A percentile compares a stretch with the other conserved stretches of the same genome.
These are phyloP conservation scores for Neolamprologus ventralis DNA, from an alignment of 2,113 vertebrate genomes.

Conservation along the genomic window DNA sequence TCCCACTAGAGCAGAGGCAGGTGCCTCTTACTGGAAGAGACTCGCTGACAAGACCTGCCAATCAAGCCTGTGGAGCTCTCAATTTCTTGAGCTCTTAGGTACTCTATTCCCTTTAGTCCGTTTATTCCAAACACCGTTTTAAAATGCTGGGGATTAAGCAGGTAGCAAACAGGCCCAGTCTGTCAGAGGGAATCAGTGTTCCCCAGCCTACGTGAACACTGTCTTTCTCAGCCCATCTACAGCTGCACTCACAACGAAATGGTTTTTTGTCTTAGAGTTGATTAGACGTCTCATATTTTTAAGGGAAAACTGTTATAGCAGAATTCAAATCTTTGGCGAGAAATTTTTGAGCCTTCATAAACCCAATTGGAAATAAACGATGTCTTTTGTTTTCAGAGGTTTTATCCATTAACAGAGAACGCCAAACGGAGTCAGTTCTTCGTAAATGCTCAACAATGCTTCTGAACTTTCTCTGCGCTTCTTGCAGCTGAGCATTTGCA, in stretches of 20 bases:
- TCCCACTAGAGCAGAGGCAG: constrained; percentile 65
- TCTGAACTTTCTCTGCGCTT: not conserved
- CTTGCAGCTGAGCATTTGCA: constrained; percentile 15
- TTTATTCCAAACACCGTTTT: constrained; percentile 71
- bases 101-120: constrained; percentile 63
- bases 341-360: not conserved
- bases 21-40: constrained; percentile 67
- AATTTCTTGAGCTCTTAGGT: constrained; percentile 45
- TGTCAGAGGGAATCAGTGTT: constrained; percentile 59
- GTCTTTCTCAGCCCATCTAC: constrained; percentile 29
- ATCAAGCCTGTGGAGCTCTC: constrained; percentile 67
- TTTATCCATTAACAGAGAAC: not conserved
- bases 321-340: not conserved
- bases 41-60: constrained; percentile 70
- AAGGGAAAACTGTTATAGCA: constrained; percentile 7
- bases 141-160: constrained; percentile 69
- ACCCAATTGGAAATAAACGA: not conserved
- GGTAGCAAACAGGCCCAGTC: constrained; percentile 63
- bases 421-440: not conserved
- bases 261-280: constrained; percentile 32
- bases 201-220: constrained; percentile 26
- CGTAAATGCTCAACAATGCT: not conserved
- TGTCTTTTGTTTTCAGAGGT: not conserved
- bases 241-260: constrained; percentile 6
- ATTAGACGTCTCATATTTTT: constrained; percentile 45